A percentile compares a stretch with the other conserved stretches of the same genome.
These are phyloP conservation scores for Loriculus beryllinus DNA, from an alignment of 2,797 vertebrate genomes.

Conservation along the genomic window DNA sequence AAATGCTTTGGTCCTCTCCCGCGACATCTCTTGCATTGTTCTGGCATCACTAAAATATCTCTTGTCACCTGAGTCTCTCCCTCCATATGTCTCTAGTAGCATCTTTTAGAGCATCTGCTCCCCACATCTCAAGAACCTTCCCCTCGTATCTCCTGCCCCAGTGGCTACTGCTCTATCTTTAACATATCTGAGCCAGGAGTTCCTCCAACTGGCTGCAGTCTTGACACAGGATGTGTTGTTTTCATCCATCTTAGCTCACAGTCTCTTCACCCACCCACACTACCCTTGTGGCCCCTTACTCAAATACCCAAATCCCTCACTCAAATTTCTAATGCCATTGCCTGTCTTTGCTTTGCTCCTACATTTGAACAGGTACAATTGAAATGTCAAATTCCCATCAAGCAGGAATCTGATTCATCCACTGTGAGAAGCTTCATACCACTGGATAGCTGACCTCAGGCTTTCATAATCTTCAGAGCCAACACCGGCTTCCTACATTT, in stretches of 20 bases:
- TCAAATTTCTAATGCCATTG: neutral
- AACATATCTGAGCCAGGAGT: neutral
- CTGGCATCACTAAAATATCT: neutral
- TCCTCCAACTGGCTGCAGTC: neutral
- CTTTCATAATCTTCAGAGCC: neutral
- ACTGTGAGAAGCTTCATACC: neutral
- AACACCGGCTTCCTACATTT: rapidly evolving
- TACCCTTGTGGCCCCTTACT: neutral
- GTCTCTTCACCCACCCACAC: rapidly evolving
- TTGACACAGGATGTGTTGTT: neutral
- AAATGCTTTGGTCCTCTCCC: neutral
- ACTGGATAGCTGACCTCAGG: neutral
- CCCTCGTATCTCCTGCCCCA: neutral
- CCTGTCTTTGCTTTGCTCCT: neutral
- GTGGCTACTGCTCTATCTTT: neutral
- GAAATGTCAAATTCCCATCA: neutral
- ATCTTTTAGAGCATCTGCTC: neutral
- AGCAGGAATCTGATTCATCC: neutral
- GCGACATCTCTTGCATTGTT: neutral
- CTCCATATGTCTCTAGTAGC: neutral
- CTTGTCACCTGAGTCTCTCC: neutral
- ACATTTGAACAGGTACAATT: rapidly evolving
- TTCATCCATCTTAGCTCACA: neutral
- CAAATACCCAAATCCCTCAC: neutral
- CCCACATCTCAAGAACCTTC: neutral